Evolutionary conservation across 2,113 vertebrate genomes (phyloP).

Genomic region (Calypte anna): DNA sequence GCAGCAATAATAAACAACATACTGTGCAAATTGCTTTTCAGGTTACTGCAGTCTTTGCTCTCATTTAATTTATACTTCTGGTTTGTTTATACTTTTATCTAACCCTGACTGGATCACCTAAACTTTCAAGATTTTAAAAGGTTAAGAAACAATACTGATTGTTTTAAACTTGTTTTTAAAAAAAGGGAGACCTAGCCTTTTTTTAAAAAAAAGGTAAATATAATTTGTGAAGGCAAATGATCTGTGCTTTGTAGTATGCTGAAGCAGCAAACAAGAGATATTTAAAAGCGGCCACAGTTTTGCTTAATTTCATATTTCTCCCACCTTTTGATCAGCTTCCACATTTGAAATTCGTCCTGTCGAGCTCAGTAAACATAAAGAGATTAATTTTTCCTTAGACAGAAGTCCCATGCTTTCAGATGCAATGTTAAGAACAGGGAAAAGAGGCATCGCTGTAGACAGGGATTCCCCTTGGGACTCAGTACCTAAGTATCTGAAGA

Average conservation of each 20-base stretch:
- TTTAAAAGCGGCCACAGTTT: neutral
- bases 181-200: neutral
- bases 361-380: neutral
- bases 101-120: neutral
- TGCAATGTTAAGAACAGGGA: neutral
- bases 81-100: neutral
- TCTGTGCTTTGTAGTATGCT: neutral
- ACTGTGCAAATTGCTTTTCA: neutral
- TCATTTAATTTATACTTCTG: neutral
- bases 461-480: neutral
- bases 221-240: neutral
- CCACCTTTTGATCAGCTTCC: neutral
- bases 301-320: neutral
- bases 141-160: constrained; percentile 2
- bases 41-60: neutral
- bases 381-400: neutral
- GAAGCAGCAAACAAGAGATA: neutral
- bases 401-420: neutral
- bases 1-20: neutral
- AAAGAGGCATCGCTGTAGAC: neutral
- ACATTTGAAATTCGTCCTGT: neutral
- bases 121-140: neutral
- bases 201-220: neutral
- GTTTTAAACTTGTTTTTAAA: neutral
- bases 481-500: neutral